These are phyloP conservation scores for Nasua narica DNA, from an alignment of 2,797 vertebrate genomes.

Conservation along the genomic window DNA sequence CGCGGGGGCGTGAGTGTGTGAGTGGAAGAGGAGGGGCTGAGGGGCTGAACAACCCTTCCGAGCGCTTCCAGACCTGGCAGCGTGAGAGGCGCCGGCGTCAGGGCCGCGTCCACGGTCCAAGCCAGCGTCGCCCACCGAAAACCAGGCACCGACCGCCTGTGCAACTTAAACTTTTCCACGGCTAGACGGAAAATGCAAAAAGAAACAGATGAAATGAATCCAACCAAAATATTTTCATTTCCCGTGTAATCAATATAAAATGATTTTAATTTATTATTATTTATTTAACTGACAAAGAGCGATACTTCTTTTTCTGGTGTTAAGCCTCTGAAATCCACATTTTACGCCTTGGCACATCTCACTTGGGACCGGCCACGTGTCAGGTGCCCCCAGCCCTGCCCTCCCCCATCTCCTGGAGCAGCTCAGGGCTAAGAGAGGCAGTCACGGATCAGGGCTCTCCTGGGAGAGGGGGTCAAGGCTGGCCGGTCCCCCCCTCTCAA, in stretches of 20 bases:
- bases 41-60: background rate
- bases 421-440: background rate
- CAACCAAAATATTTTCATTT: background rate
- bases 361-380: background rate
- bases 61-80: background rate
- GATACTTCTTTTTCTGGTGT: background rate
- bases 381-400: accelerated
- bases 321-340: background rate
- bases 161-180: background rate
- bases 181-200: background rate
- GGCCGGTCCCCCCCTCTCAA: accelerated
- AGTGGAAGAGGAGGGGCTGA: accelerated
- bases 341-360: background rate
- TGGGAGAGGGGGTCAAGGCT: background rate
- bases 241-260: background rate
- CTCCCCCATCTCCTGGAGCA: background rate
- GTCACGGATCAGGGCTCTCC: background rate
- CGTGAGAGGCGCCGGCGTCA: accelerated
- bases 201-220: background rate
- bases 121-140: background rate
- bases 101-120: background rate
- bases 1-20: accelerated
- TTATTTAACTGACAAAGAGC: background rate
- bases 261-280: background rate
- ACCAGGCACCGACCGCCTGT: background rate